Evolutionary conservation across 2,888 invertebrate genomes (phyloP).

Genomic region (Lamellibrachia columna): DNA sequence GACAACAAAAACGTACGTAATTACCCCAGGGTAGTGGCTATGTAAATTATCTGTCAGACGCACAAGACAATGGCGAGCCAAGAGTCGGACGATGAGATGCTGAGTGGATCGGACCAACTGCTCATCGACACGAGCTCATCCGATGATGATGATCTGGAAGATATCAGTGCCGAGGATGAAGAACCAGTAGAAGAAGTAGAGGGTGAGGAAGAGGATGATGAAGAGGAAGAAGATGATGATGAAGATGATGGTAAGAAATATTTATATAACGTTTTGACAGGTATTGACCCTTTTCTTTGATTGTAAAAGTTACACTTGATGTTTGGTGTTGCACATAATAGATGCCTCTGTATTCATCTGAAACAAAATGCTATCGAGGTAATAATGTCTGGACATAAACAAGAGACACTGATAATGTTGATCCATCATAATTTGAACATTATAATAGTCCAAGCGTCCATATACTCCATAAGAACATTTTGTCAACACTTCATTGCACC

Average conservation of each 20-base stretch:
- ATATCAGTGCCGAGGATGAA: conserved; percentile 19
- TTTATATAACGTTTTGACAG: not conserved
- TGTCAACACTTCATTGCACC: too few relatives aligned
- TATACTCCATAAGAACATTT: too few relatives aligned
- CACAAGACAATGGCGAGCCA: conserved; percentile 13
- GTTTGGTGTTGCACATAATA: too few relatives aligned
- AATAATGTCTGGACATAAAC: too few relatives aligned
- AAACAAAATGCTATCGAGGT: too few relatives aligned
- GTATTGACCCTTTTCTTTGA: too few relatives aligned
- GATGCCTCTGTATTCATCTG: not conserved
- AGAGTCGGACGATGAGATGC: conserved; percentile 1
- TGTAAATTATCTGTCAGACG: conserved; percentile 2
- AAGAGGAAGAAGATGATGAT: conserved; percentile 37
- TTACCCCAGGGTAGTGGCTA: not conserved
- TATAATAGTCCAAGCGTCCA: too few relatives aligned
- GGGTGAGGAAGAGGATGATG: conserved; percentile 35
- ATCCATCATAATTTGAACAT: too few relatives aligned
- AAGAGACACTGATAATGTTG: too few relatives aligned
- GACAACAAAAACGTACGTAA: not conserved
- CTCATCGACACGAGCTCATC: not conserved
- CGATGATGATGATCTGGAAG: conserved; percentile 3
- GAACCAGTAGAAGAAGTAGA: not conserved
- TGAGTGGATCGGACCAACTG: not conserved
- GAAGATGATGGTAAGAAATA: conserved; percentile 17
- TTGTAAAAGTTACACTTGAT: too few relatives aligned